These are phyloP conservation scores for Emmelina monodactyla DNA, from an alignment of 2,888 invertebrate species.

Conservation along the genomic window DNA sequence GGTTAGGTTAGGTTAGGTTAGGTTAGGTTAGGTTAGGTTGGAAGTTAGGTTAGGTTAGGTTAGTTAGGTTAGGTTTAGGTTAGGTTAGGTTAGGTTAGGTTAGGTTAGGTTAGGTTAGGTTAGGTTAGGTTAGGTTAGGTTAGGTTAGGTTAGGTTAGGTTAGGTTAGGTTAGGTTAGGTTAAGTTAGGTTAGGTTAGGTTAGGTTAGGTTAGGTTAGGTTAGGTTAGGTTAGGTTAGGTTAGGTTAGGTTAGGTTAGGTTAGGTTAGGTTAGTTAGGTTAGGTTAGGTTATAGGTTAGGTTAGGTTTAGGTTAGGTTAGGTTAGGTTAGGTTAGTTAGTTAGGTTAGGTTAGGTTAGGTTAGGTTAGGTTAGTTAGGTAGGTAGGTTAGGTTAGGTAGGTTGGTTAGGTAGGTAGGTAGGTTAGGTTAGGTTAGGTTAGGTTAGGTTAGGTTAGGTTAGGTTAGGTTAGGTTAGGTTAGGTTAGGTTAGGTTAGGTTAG, in stretches of 20 bases:
- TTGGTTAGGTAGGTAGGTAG: background rate
- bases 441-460: background rate
- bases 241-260: background rate
- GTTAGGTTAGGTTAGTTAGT: background rate
- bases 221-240: background rate
- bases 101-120: background rate
- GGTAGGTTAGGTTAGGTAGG: background rate
- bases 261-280: background rate
- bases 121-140: background rate
- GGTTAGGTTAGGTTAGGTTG: background rate
- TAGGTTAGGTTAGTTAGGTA: background rate
- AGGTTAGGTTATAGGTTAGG: background rate
- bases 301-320: background rate
- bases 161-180: background rate
- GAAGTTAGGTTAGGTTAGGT: background rate
- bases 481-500: background rate
- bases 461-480: background rate
- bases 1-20: background rate
- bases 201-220: background rate
- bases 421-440: background rate
- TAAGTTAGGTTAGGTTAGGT: background rate
- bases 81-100: background rate
- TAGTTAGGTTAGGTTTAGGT: background rate
- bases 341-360: background rate
- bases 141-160: background rate